Percentiles rank a stretch among this genome's conserved stretches.
phyloP scores from a whole-genome alignment of 2,888 invertebrate genomes.

The Crocallis elinguaria region DNA sequence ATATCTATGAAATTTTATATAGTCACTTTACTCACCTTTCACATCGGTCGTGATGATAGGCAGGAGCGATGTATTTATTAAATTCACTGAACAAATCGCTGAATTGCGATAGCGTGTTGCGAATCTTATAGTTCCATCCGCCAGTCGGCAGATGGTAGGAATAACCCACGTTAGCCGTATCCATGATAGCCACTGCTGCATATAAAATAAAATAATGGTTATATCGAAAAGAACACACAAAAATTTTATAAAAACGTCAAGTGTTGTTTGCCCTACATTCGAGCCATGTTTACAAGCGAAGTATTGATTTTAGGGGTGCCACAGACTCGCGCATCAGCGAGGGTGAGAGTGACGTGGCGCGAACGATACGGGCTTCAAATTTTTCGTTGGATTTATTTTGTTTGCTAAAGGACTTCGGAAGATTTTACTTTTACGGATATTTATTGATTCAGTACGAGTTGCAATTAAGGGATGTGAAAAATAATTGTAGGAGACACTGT shows the following conservation, averaged over 20 bases:
- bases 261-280: constrained; percentile 62
- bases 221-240: constrained; percentile 60
- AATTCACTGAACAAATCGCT: constrained; percentile 98
- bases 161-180: constrained; percentile 89
- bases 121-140: constrained; percentile 90
- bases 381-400: neutral
- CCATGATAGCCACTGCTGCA: constrained; percentile 59
- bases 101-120: constrained; percentile 93
- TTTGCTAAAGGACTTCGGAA: neutral
- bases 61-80: constrained; percentile 97
- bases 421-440: too few species aligned
- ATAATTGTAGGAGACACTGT: too few species aligned
- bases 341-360: constrained; percentile 19
- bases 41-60: constrained; percentile 98
- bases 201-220: constrained; percentile 24
- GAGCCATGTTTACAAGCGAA: constrained; percentile 79
- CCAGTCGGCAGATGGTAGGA: constrained; percentile 93
- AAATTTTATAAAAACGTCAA: constrained; percentile 55
- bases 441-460: too few species aligned
- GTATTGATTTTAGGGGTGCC: constrained; percentile 38
- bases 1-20: neutral
- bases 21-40: constrained; percentile 88
- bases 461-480: too few species aligned
- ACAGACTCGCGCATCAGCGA: constrained; percentile 30
- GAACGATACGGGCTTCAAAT: neutral